These are phyloP conservation scores for Pontoporia blainvillei DNA, from an alignment of 2,113 vertebrate genomes.

Conservation along the genomic window DNA sequence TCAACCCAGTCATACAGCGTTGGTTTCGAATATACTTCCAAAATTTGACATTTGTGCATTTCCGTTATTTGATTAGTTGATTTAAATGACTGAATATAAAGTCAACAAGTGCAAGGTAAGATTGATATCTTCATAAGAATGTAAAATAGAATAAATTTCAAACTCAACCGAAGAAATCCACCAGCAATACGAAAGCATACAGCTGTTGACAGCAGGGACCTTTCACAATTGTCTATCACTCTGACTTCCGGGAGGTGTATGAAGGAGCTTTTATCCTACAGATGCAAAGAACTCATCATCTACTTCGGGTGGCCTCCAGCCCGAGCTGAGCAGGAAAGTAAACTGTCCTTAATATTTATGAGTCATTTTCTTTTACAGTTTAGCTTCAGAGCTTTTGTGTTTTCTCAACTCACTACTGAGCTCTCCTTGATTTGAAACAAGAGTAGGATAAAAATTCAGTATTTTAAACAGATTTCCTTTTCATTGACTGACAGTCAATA, in stretches of 20 bases:
- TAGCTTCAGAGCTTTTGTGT: slow-evolving; percentile 51
- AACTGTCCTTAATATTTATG: neutral
- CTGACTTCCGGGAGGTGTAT: neutral
- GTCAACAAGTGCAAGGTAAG: neutral
- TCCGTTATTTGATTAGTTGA: neutral
- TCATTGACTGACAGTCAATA: slow-evolving; percentile 55
- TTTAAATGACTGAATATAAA: neutral
- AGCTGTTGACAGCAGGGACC: rapidly evolving
- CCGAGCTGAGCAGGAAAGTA: neutral
- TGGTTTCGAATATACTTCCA: neutral
- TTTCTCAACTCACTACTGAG: neutral
- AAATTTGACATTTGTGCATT: neutral
- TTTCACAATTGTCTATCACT: rapidly evolving
- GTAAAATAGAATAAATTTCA: neutral
- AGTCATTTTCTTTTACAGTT: neutral
- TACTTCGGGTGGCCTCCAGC: neutral
- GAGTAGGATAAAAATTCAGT: neutral
- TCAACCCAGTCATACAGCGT: neutral
- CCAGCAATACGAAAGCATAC: rapidly evolving
- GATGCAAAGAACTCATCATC: neutral
- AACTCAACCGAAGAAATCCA: neutral
- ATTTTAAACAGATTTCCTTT: neutral
- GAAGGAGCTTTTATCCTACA: neutral
- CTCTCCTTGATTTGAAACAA: neutral
- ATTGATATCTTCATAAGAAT: neutral